Percentiles rank a stretch among this genome's conserved stretches.
Conservation (phyloP, 2,113 vertebrate species). For the Tragulus kanchil region DNA sequence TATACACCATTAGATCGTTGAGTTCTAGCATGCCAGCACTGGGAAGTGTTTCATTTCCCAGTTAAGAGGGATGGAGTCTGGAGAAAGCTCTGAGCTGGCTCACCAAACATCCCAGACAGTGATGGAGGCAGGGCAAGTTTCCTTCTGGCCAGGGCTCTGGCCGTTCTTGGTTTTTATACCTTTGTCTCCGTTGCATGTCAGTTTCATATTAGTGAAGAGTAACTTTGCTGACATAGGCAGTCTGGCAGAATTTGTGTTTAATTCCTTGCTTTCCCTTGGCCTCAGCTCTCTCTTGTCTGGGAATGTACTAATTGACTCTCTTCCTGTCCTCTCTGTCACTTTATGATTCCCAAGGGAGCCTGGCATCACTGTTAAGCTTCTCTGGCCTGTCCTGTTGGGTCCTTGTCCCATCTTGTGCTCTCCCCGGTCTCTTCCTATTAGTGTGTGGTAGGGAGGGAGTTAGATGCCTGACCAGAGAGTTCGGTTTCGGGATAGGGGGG, state of each 20-base stretch:
- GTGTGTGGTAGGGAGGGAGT: background rate
- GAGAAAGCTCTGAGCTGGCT: background rate
- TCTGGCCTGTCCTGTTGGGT: conserved; percentile 28
- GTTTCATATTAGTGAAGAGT: conserved; percentile 28
- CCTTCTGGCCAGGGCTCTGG: background rate
- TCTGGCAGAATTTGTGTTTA: conserved; percentile 21
- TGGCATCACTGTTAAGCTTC: conserved; percentile 13
- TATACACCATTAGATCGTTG: background rate
- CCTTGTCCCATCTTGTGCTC: background rate
- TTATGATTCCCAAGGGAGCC: conserved; percentile 27
- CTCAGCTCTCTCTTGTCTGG: background rate
- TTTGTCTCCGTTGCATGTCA: conserved; percentile 9
- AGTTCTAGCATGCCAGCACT: background rate
- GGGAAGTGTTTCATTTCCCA: background rate
- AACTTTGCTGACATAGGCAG: background rate
- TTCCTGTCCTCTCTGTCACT: conserved; percentile 33
- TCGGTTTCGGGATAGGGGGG: background rate
- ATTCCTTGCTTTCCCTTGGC: conserved; percentile 19
- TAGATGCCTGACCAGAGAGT: background rate
- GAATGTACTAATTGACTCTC: conserved; percentile 34
- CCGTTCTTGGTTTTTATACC: background rate
- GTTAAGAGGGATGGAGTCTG: background rate
- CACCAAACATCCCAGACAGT: background rate
- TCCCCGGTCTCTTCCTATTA: background rate
- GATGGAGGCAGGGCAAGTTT: background rate